Conservation (phyloP, 2,113 vertebrate species). For the Hemiprocne comata region DNA sequence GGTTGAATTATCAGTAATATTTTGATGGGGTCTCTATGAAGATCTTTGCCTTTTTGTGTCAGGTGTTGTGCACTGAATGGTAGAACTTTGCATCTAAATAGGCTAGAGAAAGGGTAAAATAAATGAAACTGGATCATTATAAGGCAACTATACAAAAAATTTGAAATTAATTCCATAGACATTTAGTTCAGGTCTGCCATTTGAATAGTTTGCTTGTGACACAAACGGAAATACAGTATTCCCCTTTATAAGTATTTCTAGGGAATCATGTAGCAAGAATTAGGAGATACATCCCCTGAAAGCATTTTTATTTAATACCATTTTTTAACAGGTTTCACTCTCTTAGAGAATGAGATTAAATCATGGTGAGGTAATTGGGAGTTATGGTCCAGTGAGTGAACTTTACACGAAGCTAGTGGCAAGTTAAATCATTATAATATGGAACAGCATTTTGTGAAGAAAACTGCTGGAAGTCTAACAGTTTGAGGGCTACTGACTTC, state of each 20-base stretch:
- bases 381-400: constrained; percentile 9
- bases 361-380: not conserved
- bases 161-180: not conserved
- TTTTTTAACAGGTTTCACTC: not conserved
- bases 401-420: constrained; percentile 1
- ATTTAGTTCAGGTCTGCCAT: not conserved
- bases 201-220: not conserved
- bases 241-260: not conserved
- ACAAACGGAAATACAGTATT: not conserved
- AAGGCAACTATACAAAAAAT: not conserved
- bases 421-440: constrained; percentile 31
- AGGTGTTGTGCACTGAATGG: not conserved
- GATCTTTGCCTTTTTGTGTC: not conserved
- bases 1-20: not conserved
- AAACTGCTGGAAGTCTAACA: constrained; percentile 41
- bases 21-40: not conserved
- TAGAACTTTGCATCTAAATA: not conserved
- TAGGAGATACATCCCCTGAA: not conserved
- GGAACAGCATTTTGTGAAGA: not conserved
- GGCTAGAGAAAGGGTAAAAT: not conserved
- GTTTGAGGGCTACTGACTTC: constrained; percentile 12
- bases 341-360: constrained; percentile 18
- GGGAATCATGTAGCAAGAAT: not conserved
- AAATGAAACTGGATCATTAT: not conserved
- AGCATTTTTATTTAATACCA: not conserved